Conservation (phyloP, 1,140 invertebrate species). For the Centruroides vittatus region DNA sequence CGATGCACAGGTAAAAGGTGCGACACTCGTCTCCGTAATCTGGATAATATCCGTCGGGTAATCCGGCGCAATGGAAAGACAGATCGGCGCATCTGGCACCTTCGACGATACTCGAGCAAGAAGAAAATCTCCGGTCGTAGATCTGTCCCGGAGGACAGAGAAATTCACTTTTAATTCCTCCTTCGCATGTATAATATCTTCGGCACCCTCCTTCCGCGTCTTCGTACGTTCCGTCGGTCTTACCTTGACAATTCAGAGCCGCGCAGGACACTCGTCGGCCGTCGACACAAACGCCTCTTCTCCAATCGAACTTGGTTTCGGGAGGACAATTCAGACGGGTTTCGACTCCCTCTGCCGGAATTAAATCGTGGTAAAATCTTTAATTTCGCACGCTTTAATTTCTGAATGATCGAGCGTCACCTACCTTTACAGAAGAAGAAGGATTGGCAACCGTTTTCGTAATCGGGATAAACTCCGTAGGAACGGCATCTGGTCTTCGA, state of each 20-base stretch:
- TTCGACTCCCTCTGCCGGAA: constrained; percentile 2
- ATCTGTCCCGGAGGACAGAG: constrained; percentile 30
- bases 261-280: neutral
- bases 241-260: constrained; percentile 1
- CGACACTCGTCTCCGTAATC: constrained; percentile 23
- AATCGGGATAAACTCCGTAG: constrained; percentile 41
- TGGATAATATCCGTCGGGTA: constrained; percentile 31
- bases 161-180: constrained; percentile 37
- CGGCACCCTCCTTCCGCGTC: constrained; percentile 1
- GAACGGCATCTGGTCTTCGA: neutral
- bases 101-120: neutral
- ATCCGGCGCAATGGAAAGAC: constrained; percentile 25
- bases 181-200: constrained; percentile 18
- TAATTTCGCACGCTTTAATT: too few species aligned
- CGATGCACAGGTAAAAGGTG: constrained; percentile 11
- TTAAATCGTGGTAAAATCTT: neutral
- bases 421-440: constrained; percentile 37
- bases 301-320: constrained; percentile 7
- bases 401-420: neutral
- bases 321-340: constrained; percentile 6
- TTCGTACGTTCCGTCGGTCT: constrained; percentile 8
- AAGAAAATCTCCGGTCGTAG: constrained; percentile 5
- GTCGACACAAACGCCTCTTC: neutral
- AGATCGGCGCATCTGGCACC: neutral
- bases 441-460: constrained; percentile 37